A percentile compares a stretch with the other conserved stretches of the same genome.
Conservation (phyloP, 2,113 vertebrate species). For the Calidris pugnax region DNA sequence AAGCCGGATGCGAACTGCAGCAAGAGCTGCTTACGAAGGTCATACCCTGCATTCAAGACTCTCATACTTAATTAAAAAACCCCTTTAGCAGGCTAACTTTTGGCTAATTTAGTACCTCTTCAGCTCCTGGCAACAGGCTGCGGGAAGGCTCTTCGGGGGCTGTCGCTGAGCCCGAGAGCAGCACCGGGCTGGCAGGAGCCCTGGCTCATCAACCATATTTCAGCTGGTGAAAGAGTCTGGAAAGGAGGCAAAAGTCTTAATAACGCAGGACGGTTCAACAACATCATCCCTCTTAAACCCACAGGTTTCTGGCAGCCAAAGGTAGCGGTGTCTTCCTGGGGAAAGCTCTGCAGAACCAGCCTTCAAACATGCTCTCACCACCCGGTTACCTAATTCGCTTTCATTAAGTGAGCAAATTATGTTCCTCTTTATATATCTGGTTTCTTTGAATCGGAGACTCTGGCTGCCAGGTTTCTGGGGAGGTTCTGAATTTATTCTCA, state of each 20-base stretch:
- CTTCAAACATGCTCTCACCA: background rate
- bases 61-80: background rate
- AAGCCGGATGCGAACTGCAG: background rate
- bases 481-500: background rate
- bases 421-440: background rate
- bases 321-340: background rate
- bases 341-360: background rate
- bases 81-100: background rate
- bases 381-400: background rate
- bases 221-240: background rate
- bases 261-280: background rate
- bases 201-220: background rate
- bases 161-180: background rate
- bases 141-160: background rate
- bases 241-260: background rate
- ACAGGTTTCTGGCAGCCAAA: background rate
- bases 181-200: background rate
- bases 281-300: background rate
- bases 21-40: background rate
- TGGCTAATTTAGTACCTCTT: background rate
- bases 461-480: background rate
- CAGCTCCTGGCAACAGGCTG: background rate
- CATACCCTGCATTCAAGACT: background rate
- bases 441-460: background rate
- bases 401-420: background rate